Base-by-base conservation (phyloP, 2,113 vertebrate species). In the Murina feae region DNA sequence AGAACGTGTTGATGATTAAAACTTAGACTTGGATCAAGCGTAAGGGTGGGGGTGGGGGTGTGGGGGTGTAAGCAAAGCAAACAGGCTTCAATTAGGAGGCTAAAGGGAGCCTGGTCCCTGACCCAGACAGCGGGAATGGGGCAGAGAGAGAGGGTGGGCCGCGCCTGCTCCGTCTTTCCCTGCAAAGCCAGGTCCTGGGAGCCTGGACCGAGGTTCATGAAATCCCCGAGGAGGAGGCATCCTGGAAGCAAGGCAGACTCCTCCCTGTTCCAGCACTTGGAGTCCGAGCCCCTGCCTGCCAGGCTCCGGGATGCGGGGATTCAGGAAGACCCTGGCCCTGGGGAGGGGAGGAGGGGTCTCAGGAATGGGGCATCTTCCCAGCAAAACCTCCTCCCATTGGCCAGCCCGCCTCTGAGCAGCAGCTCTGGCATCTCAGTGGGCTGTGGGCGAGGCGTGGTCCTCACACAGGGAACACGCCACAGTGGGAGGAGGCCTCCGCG, bases 391-490 rank as follows among this genome's bases (percentile, higher is more conserved):
- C 96, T 97, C 91, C 94, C 92, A 74, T 92, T 95, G 87, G 96
- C 96, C 96, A 93, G 92, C 81, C 92, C 79, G 91, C 72, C 81
- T 88, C 96, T 92, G 97, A 96, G 96, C 92, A 93, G 96, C 87
- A 93, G 97, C 96, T 96, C 97, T 97, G 96, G 96, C 97, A 97
- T 97, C 95, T 97, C 96, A 93, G 96, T 96, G 95, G 95, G 96
- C 87, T 82, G 87, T 82, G 85, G 92, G 90, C 93, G 96, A 97
- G 96, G 96, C 96, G 96, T 97, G 97, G 97, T 95, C 96, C 96
- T 96, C 96, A 96, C 92, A 97, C 96, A 95, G 94, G 96, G 97
- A 97, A 96, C 90, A 75, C 93, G 87, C 97, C 74, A 47, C 93
- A 81, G 97, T 95, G 96, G 91, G 66, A 95, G 94, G 89, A 96